Percentiles rank a stretch among this genome's conserved stretches.
Evolutionary conservation across 2,888 invertebrate species (phyloP).

Genomic region (Azorinus chamasolen): DNA sequence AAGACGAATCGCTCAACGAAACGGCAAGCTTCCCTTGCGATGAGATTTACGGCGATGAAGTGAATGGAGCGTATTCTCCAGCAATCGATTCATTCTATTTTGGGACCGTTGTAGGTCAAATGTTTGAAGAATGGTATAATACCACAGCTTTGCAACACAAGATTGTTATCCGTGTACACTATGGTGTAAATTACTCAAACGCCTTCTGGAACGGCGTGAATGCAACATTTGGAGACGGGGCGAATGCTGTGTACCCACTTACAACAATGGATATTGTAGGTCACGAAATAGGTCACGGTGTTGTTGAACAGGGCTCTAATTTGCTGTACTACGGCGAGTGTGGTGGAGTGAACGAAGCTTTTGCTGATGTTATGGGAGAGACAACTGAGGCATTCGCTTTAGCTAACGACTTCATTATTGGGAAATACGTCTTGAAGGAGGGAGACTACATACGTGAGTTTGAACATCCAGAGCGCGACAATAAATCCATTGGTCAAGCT

Average conservation of each 20-base stretch:
- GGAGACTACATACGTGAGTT: constrained; percentile 62
- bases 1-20: no score
- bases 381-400: constrained; percentile 55
- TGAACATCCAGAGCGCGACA: constrained; percentile 66
- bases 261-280: constrained; percentile 67
- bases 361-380: constrained; percentile 74
- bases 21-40: no score
- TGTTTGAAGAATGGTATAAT: constrained; percentile 72
- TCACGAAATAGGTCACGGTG: constrained; percentile 75
- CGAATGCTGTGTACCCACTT: constrained; percentile 62
- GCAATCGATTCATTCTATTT: no score
- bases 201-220: constrained; percentile 75
- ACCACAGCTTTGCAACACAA: constrained; percentile 40
- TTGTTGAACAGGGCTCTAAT: constrained; percentile 67
- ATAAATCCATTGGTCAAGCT: constrained; percentile 64
- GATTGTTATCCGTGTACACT: constrained; percentile 71
- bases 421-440: constrained; percentile 53
- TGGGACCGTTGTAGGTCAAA: no score
- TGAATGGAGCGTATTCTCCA: no score
- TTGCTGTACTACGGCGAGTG: constrained; percentile 69
- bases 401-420: constrained; percentile 56
- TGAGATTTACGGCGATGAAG: no score
- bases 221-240: constrained; percentile 72
- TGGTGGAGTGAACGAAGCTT: constrained; percentile 76
- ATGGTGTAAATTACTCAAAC: constrained; percentile 59